These are phyloP conservation scores for Trileptium ribeirensis DNA, from an alignment of 2,888 invertebrate genomes.

Conservation along the genomic window DNA sequence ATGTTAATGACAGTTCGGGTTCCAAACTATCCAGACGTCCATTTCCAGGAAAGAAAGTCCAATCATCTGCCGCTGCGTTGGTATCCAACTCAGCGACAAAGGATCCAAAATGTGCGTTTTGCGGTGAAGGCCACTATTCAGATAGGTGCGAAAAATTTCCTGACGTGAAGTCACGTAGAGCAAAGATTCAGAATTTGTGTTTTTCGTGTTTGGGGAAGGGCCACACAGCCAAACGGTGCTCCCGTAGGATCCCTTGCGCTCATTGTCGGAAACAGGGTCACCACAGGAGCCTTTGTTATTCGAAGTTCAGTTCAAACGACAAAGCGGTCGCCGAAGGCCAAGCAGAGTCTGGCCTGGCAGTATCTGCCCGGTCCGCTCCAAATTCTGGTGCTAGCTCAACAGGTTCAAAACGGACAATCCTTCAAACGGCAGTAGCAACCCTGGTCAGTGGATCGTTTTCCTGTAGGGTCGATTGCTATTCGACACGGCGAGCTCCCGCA, in stretches of 20 bases:
- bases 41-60: no score
- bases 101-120: not conserved
- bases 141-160: not conserved
- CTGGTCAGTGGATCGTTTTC: no score
- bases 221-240: not conserved
- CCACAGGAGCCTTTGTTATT: conserved; percentile 4
- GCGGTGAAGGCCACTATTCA: not conserved
- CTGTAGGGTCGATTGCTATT: not conserved
- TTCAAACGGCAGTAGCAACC: no score
- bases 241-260: not conserved
- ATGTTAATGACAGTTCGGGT: not conserved
- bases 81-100: not conserved
- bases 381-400: no score
- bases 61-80: not conserved
- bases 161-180: not conserved
- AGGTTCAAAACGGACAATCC: no score
- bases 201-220: not conserved
- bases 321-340: no score
- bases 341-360: no score
- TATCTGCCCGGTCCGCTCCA: no score
- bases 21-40: not conserved
- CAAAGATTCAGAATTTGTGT: not conserved
- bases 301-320: no score
- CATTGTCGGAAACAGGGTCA: no score
- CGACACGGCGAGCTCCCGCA: conserved; percentile 3